Evolutionary conservation across 2,888 invertebrate species (phyloP).

Genomic region (Lucinisca nassula): DNA sequence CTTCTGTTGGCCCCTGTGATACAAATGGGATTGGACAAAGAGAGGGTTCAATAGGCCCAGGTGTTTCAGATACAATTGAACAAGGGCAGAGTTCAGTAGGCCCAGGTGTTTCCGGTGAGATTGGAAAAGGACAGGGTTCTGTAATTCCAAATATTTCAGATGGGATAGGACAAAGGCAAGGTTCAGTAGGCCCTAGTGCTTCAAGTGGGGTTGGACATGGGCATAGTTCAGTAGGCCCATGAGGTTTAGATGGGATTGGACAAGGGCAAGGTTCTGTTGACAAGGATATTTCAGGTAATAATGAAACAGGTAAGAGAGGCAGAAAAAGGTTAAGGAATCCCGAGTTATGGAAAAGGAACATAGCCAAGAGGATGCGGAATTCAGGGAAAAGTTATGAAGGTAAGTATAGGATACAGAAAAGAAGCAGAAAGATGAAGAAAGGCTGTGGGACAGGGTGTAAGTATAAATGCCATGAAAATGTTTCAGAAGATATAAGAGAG

Average conservation of each 20-base stretch:
- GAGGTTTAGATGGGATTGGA: too few relatives aligned
- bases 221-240: too few relatives aligned
- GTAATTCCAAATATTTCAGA: background rate
- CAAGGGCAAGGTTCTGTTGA: too few relatives aligned
- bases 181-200: too few relatives aligned
- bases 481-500: background rate
- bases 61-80: too few relatives aligned
- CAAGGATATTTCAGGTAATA: too few relatives aligned
- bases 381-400: background rate
- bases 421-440: slow-evolving; percentile 2
- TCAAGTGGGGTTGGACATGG: too few relatives aligned
- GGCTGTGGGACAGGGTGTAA: background rate
- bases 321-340: slow-evolving; percentile 33
- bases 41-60: background rate
- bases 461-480: background rate
- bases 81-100: too few relatives aligned
- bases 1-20: background rate
- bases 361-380: slow-evolving; percentile 30
- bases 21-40: background rate
- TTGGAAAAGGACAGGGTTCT: background rate
- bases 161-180: background rate
- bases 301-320: too few relatives aligned
- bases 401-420: background rate
- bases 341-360: slow-evolving; percentile 31
- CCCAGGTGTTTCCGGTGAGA: background rate